These are phyloP conservation scores for Saturnia pavonia DNA, from an alignment of 2,888 invertebrate species.

Conservation along the genomic window DNA sequence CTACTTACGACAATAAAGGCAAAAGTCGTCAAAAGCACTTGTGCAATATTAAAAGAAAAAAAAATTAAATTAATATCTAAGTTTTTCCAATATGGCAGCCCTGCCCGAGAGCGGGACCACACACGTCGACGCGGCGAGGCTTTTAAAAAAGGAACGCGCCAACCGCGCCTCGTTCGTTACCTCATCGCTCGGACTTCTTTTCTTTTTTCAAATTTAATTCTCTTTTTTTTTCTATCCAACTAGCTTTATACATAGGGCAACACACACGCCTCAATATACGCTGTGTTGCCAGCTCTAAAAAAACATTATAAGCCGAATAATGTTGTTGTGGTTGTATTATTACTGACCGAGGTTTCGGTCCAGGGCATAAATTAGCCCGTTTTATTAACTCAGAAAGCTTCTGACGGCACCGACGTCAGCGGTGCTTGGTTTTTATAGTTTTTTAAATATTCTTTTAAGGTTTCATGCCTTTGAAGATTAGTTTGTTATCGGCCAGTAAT, in stretches of 20 bases:
- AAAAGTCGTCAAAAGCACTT: no score
- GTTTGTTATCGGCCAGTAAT: constrained; percentile 71
- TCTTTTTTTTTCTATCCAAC: constrained; percentile 59
- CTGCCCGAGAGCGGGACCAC: constrained; percentile 54
- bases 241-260: constrained; percentile 73
- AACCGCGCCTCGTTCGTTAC: constrained; percentile 80
- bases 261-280: constrained; percentile 29
- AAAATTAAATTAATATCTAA: no score
- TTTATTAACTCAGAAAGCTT: constrained; percentile 62
- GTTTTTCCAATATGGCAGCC: constrained; percentile 18
- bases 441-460: constrained; percentile 68
- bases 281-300: constrained; percentile 29
- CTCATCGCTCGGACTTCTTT: constrained; percentile 73
- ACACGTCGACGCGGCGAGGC: constrained; percentile 69
- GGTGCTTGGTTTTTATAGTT: constrained; percentile 65
- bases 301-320: constrained; percentile 50
- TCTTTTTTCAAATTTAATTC: constrained; percentile 57
- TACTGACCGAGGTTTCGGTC: constrained; percentile 34
- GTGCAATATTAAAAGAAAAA: no score
- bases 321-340: constrained; percentile 66
- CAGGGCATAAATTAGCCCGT: constrained; percentile 66
- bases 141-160: constrained; percentile 78
- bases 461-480: constrained; percentile 61
- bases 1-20: no score
- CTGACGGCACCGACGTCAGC: constrained; percentile 56